Evolutionary conservation across 2,797 vertebrate species (phyloP).

Genomic region (Epinephelus coioides): DNA sequence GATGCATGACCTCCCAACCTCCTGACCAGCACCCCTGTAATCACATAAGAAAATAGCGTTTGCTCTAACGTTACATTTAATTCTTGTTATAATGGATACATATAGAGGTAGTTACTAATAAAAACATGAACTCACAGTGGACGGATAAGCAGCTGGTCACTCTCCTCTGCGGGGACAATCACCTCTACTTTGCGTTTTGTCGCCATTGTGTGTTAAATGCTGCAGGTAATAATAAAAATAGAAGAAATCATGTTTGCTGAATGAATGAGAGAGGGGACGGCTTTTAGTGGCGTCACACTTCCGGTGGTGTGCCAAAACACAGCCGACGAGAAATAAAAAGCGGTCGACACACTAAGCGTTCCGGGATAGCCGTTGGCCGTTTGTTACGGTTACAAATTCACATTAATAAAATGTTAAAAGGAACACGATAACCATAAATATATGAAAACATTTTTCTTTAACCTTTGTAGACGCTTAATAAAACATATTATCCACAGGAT

Average conservation of each 20-base stretch:
- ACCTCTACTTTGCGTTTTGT: slow-evolving; percentile 86
- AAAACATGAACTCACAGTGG: slow-evolving; percentile 86
- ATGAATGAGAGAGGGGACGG: slow-evolving; percentile 55
- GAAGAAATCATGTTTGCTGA: slow-evolving; percentile 11
- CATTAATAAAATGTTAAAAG: not conserved
- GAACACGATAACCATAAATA: accelerated
- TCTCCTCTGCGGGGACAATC: slow-evolving; percentile 91
- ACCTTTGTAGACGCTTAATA: accelerated
- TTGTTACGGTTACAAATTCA: not conserved
- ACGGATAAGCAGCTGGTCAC: slow-evolving; percentile 92
- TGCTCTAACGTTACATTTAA: not conserved
- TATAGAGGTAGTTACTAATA: not conserved
- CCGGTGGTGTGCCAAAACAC: slow-evolving; percentile 71
- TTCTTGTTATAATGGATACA: not conserved
- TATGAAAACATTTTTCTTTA: not conserved
- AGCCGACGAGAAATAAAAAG: slow-evolving; percentile 47
- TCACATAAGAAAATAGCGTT: not conserved
- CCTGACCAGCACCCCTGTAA: slow-evolving; percentile 94
- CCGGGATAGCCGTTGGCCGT: not conserved
- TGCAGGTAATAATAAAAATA: not conserved
- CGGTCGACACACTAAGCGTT: slow-evolving; percentile 6
- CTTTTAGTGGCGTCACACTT: slow-evolving; percentile 37
- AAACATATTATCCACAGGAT: accelerated
- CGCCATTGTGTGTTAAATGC: slow-evolving; percentile 77
- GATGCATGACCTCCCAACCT: slow-evolving; percentile 96